Evolutionary conservation across 2,888 invertebrate genomes (phyloP), one percentile per base, ranked within the genome.

Genomic region (Linnaemya vulpina): DNA sequence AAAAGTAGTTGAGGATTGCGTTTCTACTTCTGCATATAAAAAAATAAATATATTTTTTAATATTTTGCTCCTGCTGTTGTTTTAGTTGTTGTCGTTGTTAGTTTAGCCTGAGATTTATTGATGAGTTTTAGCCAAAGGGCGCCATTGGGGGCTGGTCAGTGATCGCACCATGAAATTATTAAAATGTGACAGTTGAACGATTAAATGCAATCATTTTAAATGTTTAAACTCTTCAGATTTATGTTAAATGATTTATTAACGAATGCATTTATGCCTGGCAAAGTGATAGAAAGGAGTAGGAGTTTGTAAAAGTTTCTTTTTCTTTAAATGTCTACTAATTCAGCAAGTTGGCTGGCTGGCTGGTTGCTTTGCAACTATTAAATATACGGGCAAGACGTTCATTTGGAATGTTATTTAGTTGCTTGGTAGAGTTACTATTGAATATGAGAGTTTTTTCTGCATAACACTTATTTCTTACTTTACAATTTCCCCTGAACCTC

Each of bases 101-200:
- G 68, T 81, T 74, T 83, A 84, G 86, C 74, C 86, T 83, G 87
- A 88, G 89, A 89, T 89, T 90, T 88, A 88, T 90, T 90, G 90
- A 90, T 90, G 90, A 90, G 90, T 89, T 90, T 89, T 89, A 88
- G 89, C 89, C 88, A 87, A 87, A 87, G 89, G 89, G 90, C 90
- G 89, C 90, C 90, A 89, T 87, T 89, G 90, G 89, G 89, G 90
- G 89, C 89, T 89, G 89, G 88, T 88, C 89, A 87, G 86, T 87
- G 89, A 89, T 90, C 89, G 90, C 90, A 89, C 90, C 89, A 89
- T 89, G 90, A 89, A 90, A 90, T 90, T 90, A 90, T 90, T 90
- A 89, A 90, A 90, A 90, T 90, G 89, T 90, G 90, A 90, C 90
- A 90, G 90, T 89, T 89, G 89, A 89, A 89, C 90, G 90, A 90